These are phyloP conservation scores for Tipula vernalis DNA, from an alignment of 2,888 invertebrate genomes.

Conservation along the genomic window DNA sequence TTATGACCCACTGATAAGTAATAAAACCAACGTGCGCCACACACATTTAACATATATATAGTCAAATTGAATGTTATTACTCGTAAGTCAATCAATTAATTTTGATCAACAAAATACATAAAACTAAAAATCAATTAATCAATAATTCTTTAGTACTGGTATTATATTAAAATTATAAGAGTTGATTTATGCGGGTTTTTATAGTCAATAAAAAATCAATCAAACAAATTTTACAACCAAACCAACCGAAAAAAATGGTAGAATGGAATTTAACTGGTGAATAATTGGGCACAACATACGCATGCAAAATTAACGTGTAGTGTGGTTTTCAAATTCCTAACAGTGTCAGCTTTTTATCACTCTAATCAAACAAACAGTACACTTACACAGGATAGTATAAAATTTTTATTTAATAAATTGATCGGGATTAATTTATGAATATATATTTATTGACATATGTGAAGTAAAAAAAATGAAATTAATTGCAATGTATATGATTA, in stretches of 20 bases:
- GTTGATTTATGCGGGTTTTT: not conserved
- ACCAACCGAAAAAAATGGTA: not conserved
- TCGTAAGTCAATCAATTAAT: not conserved
- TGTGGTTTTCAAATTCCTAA: not conserved
- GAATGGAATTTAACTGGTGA: not conserved
- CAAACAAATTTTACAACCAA: not conserved
- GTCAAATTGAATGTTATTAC: not conserved
- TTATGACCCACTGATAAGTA: not conserved
- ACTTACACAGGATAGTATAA: not conserved
- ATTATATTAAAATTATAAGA: not conserved
- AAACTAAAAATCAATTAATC: not conserved
- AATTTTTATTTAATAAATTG: not conserved
- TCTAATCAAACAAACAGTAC: not conserved
- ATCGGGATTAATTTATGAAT: not conserved
- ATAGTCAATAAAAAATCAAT: not conserved
- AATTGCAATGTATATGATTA: too few relatives aligned
- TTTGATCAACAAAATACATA: not conserved
- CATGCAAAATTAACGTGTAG: not conserved
- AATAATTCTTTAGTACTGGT: not conserved
- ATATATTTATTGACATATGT: not conserved
- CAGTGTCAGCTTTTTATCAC: not conserved
- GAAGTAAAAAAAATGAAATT: too few relatives aligned
- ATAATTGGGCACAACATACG: not conserved
- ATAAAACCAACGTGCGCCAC: not conserved
- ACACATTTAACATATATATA: not conserved